Base-by-base conservation (phyloP, 2,113 vertebrate genomes). In the Salvelinus sp. region DNA sequence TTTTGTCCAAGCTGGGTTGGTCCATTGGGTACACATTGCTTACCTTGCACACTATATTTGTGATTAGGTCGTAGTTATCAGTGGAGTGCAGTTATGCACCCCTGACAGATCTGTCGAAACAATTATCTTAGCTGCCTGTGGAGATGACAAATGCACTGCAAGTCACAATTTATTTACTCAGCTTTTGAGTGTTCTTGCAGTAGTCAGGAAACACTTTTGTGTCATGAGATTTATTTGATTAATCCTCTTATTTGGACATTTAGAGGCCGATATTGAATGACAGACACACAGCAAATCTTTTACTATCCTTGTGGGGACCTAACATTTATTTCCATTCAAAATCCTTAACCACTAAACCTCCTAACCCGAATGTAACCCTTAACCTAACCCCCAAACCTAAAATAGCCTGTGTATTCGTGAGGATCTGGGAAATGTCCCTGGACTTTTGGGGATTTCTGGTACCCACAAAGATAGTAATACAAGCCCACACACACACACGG, bases 61-160 rank as follows among this genome's bases (percentile, higher is more conserved):
- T 70, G 79, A 70, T 20, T 54, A 75, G 64, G 76, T 77, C 70
- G 69, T 68, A 0, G 48, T 74, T 54, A 18, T 54, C 83, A 79
- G 86, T 86, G 82, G 75, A 58, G 69, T 78, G 18, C 6, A 0
- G 57, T 62, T 44, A 10, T 23, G 30, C 77, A 68, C 75, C 60
- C 69, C 77, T 74, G 44, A 25, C 68, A 60, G 64, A 33, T 84
- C 74, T 44, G 38, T 44, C 0, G 0, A 63, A 76, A 73, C 44
- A 23, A 81, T 79, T 62, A 76, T 63, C 23, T 71, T 16, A 7
- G 48, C 64, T n/a, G 80, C 69, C 82, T 79, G 80, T 74, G 30
- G 64, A 76, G 67, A 47, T 69, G 82, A 79, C 63, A 73, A 69
- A 84, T 38, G 66, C 54, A 82, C 69, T 70, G 75, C 30, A 57